Evolutionary conservation across 2,888 invertebrate species (phyloP).

Genomic region (Perizoma affinitatum): DNA sequence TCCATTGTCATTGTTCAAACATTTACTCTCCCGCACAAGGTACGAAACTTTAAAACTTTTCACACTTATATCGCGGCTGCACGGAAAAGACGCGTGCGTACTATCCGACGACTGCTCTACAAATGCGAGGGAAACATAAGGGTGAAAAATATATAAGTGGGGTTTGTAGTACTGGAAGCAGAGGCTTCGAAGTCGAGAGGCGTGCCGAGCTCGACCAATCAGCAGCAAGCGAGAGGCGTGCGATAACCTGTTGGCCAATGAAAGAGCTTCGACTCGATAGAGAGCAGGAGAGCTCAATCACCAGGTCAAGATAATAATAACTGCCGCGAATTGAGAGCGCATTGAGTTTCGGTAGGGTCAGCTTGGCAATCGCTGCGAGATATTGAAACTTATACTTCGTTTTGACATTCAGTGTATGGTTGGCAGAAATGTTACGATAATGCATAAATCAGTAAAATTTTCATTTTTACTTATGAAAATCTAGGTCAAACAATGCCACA

Average conservation of each 20-base stretch:
- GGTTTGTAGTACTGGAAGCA: constrained; percentile 77
- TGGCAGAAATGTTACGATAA: constrained; percentile 41
- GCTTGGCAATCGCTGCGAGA: constrained; percentile 71
- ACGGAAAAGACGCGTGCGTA: constrained; percentile 72
- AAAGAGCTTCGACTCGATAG: constrained; percentile 54
- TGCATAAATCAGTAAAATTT: constrained; percentile 1
- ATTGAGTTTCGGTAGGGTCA: constrained; percentile 81
- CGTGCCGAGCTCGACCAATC: constrained; percentile 73
- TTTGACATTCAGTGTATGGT: constrained; percentile 52
- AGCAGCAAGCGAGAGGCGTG: constrained; percentile 67
- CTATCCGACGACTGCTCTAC: constrained; percentile 67
- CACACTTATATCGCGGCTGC: constrained; percentile 74
- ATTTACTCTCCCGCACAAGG: constrained; percentile 68
- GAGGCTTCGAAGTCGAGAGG: constrained; percentile 70
- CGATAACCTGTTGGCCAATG: constrained; percentile 68
- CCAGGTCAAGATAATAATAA: constrained; percentile 83
- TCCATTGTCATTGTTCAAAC: constrained; percentile 88
- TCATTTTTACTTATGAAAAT: background rate
- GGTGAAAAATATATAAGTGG: constrained; percentile 83
- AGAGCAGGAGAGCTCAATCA: constrained; percentile 82
- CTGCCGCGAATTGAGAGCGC: constrained; percentile 82
- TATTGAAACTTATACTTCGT: constrained; percentile 65
- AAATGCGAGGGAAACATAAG: constrained; percentile 78
- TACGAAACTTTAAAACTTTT: constrained; percentile 79
- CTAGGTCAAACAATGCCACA: background rate